phyloP scores from a whole-genome alignment of 1,140 invertebrate genomes.

The Maniola jurtina region DNA sequence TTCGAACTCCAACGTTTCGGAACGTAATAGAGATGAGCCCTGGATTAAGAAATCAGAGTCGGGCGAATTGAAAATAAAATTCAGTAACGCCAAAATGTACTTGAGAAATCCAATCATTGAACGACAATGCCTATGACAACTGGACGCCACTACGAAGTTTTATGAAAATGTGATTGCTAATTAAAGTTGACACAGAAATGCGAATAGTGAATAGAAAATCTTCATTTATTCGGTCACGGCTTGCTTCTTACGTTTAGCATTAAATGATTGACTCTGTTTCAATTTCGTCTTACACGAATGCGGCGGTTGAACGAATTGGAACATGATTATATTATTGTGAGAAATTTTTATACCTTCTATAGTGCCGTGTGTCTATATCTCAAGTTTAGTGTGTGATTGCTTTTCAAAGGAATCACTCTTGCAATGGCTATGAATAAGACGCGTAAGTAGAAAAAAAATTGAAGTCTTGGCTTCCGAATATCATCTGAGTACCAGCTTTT shows the following conservation, averaged over 20 bases:
- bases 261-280: slow-evolving; percentile 77
- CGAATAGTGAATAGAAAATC: slow-evolving; percentile 69
- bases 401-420: slow-evolving; percentile 51
- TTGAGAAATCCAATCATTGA: slow-evolving; percentile 63
- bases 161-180: slow-evolving; percentile 75
- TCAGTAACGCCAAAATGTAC: slow-evolving; percentile 50
- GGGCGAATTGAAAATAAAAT: slow-evolving; percentile 53
- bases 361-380: slow-evolving; percentile 48
- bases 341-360: slow-evolving; percentile 63
- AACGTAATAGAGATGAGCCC: slow-evolving; percentile 37
- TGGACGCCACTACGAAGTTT: slow-evolving; percentile 51
- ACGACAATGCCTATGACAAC: slow-evolving; percentile 60
- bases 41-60: slow-evolving; percentile 52
- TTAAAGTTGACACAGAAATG: slow-evolving; percentile 77
- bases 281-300: slow-evolving; percentile 75
- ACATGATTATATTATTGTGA: slow-evolving; percentile 76
- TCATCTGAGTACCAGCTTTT: slow-evolving; percentile 18
- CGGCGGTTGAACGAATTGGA: slow-evolving; percentile 70
- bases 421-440: slow-evolving; percentile 67
- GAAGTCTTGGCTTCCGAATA: slow-evolving; percentile 34
- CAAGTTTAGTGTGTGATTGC: slow-evolving; percentile 66
- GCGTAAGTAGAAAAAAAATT: slow-evolving; percentile 54
- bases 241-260: slow-evolving; percentile 71
- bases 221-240: slow-evolving; percentile 74
- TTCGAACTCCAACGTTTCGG: slow-evolving; percentile 34